Evolutionary conservation across 2,888 invertebrate species (phyloP).

Genomic region (Acleris laterana): DNA sequence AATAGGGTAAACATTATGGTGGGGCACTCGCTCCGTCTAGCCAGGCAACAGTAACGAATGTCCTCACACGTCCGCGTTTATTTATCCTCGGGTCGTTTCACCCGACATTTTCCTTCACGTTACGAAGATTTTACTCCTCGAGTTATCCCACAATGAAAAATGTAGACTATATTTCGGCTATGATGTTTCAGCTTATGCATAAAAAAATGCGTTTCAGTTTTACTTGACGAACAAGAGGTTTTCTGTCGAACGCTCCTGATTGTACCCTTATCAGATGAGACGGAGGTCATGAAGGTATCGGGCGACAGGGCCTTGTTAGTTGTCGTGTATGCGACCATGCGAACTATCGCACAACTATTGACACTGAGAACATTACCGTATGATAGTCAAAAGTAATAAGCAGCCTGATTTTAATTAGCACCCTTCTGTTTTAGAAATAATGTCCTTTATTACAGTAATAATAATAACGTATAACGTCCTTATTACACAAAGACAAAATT

Average conservation of each 20-base stretch:
- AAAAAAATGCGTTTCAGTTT: background rate
- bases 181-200: background rate
- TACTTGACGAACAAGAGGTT: background rate
- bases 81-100: slow-evolving; percentile 15
- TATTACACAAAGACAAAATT: background rate
- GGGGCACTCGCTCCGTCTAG: background rate
- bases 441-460: no score
- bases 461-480: no score
- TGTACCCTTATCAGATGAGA: slow-evolving; percentile 24
- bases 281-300: background rate
- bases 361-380: slow-evolving; percentile 21
- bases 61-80: slow-evolving; percentile 7
- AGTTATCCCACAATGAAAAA: background rate
- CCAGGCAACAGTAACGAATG: slow-evolving; percentile 5
- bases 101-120: slow-evolving; percentile 9
- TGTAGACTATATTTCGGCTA: background rate
- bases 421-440: no score
- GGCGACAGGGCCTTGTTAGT: slow-evolving; percentile 1
- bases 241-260: slow-evolving; percentile 16
- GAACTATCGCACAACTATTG: slow-evolving; percentile 22
- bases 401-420: no score
- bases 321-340: background rate
- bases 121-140: slow-evolving; percentile 15
- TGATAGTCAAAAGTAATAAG: no score
- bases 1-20: background rate